These are phyloP conservation scores for Cliona cf. orientalis DNA, from an alignment of 37 sponge, comb jelly and placozoan species.

Conservation along the genomic window DNA sequence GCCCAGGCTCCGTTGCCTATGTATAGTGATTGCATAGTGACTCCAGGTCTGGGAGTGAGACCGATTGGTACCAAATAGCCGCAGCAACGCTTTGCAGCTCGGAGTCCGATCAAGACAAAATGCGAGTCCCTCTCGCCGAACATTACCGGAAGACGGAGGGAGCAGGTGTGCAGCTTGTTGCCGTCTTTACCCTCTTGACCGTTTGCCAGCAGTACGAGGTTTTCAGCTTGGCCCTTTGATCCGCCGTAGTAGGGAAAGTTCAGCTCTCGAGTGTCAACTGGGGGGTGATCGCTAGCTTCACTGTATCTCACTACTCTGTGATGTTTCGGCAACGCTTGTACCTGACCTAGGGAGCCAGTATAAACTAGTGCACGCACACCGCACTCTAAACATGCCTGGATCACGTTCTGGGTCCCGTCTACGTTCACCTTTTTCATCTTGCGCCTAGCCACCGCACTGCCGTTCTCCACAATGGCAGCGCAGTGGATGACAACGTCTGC, in stretches of 20 bases:
- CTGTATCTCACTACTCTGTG: constrained; percentile 7
- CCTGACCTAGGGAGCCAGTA: constrained; percentile 45
- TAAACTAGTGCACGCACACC: constrained; percentile 55
- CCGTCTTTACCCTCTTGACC: constrained; percentile 25
- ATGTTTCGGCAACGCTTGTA: background rate
- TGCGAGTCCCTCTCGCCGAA: constrained; percentile 50
- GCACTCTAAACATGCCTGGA: constrained; percentile 57
- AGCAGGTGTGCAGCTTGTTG: constrained; percentile 45
- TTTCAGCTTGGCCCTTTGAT: constrained; percentile 60
- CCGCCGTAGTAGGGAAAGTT: constrained; percentile 58
- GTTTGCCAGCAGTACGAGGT: constrained; percentile 49
- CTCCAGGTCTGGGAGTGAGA: background rate
- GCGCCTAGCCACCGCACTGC: constrained; percentile 25
- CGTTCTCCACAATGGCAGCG: constrained; percentile 51
- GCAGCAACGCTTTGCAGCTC: constrained; percentile 25
- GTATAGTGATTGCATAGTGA: constrained; percentile 61
- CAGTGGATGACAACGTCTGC: constrained; percentile 60
- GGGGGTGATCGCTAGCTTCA: constrained; percentile 1
- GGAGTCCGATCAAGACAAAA: constrained; percentile 9
- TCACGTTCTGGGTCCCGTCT: constrained; percentile 59
- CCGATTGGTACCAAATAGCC: constrained; percentile 42
- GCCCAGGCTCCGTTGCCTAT: constrained; percentile 68
- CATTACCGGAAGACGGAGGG: constrained; percentile 59
- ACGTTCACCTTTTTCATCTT: constrained; percentile 50
- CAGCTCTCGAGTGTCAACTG: background rate